Evolutionary conservation across 2,888 invertebrate species (phyloP).

Genomic region (Troides helena): DNA sequence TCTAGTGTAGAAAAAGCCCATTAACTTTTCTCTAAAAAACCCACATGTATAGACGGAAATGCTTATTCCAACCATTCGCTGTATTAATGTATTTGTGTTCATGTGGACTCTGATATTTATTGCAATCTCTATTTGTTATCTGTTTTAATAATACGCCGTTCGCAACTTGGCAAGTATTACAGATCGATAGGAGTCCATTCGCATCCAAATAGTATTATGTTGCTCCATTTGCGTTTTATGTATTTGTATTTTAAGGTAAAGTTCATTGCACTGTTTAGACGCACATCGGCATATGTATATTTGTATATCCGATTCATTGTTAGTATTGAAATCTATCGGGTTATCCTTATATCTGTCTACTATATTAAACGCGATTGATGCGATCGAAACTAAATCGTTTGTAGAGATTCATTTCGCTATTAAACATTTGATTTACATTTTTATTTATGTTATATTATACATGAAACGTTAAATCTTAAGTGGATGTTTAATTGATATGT

Average conservation of each 20-base stretch:
- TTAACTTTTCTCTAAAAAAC: too few relatives aligned
- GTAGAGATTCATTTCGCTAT: too few relatives aligned
- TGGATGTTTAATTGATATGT: too few relatives aligned
- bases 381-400: too few relatives aligned
- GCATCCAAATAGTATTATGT: constrained; percentile 5
- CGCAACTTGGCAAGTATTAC: constrained; percentile 4
- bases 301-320: constrained; percentile 17
- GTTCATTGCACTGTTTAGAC: constrained; percentile 14
- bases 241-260: constrained; percentile 21
- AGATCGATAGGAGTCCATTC: constrained; percentile 2
- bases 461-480: too few relatives aligned
- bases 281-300: neutral
- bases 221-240: neutral
- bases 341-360: neutral
- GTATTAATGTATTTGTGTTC: too few relatives aligned
- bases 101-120: neutral
- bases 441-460: too few relatives aligned
- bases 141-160: neutral
- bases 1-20: too few relatives aligned
- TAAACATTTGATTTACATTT: too few relatives aligned
- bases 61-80: too few relatives aligned
- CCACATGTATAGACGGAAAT: too few relatives aligned
- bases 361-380: neutral
- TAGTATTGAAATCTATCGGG: neutral
- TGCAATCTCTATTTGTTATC: neutral